A percentile compares a stretch with the other conserved stretches of the same genome.
Conservation (phyloP, 2,888 invertebrate species). For the Myathropa florea region DNA sequence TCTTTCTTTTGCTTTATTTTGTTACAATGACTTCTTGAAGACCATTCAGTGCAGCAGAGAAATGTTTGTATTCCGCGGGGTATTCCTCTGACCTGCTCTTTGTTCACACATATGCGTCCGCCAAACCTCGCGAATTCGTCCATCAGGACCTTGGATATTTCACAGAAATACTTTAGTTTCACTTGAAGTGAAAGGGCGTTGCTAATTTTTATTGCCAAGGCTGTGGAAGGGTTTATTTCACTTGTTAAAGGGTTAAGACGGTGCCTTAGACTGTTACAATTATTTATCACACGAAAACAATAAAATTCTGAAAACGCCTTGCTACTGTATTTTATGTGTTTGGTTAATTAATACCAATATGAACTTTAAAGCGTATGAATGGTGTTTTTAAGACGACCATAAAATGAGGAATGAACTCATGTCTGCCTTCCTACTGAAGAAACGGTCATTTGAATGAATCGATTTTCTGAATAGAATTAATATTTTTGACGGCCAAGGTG, state of each 20-base stretch:
- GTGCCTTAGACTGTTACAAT: neutral
- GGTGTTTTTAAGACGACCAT: neutral
- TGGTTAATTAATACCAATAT: neutral
- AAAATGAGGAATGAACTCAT: neutral
- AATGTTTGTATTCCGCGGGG: neutral
- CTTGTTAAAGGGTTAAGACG: neutral
- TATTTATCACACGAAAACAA: neutral
- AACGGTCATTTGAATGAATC: no score
- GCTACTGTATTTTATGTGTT: neutral
- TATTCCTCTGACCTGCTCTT: neutral
- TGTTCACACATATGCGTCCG: neutral
- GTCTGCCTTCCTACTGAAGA: no score
- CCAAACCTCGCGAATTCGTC: neutral
- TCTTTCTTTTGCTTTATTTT: conserved; percentile 43
- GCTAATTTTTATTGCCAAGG: neutral
- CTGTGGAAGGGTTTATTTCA: neutral
- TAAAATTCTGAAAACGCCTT: neutral
- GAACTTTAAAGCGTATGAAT: no score
- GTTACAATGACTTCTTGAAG: neutral
- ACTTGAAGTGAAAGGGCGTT: neutral
- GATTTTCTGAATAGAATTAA: no score
- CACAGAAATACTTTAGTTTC: neutral
- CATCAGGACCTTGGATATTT: neutral
- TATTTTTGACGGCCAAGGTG: no score
- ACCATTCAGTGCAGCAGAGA: neutral